phyloP scores from a whole-genome alignment of 2,113 vertebrate species.

The Terrapene triunguis region DNA sequence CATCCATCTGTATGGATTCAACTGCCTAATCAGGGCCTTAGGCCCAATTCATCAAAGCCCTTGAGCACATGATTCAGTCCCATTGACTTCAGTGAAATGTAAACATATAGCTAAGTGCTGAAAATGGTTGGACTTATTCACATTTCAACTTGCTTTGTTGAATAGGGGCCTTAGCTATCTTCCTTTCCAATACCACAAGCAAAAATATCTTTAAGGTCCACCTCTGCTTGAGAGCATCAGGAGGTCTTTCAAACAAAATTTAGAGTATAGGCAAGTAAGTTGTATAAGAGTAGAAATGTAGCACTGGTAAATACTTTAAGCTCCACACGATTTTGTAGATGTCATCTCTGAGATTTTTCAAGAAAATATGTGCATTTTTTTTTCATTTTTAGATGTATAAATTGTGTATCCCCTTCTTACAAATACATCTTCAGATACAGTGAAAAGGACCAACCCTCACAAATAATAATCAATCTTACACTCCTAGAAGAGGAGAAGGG shows the following conservation, averaged over 20 bases:
- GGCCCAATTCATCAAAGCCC: not conserved
- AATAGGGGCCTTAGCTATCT: not conserved
- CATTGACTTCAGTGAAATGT: not conserved
- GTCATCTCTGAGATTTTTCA: slow-evolving; percentile 10
- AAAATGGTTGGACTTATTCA: not conserved
- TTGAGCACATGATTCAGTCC: not conserved
- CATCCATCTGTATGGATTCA: fast-evolving
- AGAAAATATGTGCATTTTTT: slow-evolving; percentile 28
- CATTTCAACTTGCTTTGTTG: fast-evolving
- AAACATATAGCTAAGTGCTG: not conserved
- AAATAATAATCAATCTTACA: slow-evolving; percentile 54
- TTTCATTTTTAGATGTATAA: slow-evolving; percentile 26
- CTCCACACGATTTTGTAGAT: not conserved
- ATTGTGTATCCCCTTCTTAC: not conserved
- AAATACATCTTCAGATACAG: not conserved
- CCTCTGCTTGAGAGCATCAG: not conserved
- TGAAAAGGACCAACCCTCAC: slow-evolving; percentile 52
- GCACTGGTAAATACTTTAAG: not conserved
- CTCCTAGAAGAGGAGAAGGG: not conserved
- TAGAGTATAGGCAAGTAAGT: not conserved
- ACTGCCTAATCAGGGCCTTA: not conserved
- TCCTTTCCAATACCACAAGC: fast-evolving
- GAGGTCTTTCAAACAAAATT: not conserved
- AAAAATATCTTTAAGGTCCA: not conserved
- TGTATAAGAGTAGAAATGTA: not conserved